phyloP scores from a whole-genome alignment of 2,888 invertebrate genomes.

The Chouioia cunea region DNA sequence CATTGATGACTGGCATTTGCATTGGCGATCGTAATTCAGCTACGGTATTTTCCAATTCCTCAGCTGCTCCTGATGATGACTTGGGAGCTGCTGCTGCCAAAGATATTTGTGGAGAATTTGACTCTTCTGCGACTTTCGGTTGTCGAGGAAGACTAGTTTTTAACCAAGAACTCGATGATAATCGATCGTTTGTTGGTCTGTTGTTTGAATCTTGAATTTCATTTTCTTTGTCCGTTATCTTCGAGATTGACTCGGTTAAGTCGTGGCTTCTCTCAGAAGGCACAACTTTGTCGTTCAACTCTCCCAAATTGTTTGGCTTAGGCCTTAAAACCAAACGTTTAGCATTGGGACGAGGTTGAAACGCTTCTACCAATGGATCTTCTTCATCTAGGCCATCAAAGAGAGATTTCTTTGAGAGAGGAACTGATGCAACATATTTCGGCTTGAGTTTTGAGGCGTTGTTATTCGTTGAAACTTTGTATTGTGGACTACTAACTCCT shows the following conservation, averaged over 20 bases:
- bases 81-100: constrained; percentile 18
- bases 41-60: constrained; percentile 62
- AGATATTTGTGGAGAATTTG: constrained; percentile 41
- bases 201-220: constrained; percentile 52
- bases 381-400: constrained; percentile 91
- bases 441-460: constrained; percentile 74
- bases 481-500: constrained; percentile 73
- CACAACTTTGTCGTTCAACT: background rate
- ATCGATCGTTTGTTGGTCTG: constrained; percentile 45
- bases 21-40: constrained; percentile 58
- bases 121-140: no score
- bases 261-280: background rate
- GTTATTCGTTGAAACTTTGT: constrained; percentile 73
- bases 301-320: constrained; percentile 55
- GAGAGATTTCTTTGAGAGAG: constrained; percentile 62
- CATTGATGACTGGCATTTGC: background rate
- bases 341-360: constrained; percentile 74
- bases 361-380: constrained; percentile 75
- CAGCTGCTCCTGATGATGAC: constrained; percentile 51
- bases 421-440: constrained; percentile 62
- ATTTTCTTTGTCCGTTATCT: constrained; percentile 57
- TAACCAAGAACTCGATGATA: constrained; percentile 55
- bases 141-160: constrained; percentile 54
- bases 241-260: background rate
- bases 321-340: constrained; percentile 82